Evolutionary conservation across 1,140 invertebrate genomes (phyloP).

Genomic region (Adelges cooleyi): DNA sequence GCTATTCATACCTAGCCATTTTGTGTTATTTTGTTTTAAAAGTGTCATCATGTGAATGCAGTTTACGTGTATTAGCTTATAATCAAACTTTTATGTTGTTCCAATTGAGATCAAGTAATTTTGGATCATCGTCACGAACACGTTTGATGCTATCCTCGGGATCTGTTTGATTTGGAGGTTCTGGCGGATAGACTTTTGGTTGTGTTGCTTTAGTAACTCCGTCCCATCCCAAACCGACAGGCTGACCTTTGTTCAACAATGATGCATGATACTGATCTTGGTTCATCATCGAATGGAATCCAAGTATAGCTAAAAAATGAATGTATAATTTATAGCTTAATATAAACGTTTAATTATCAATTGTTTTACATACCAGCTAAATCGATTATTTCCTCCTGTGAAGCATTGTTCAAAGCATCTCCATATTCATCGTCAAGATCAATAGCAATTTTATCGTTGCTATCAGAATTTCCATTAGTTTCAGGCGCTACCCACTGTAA

Average conservation of each 20-base stretch:
- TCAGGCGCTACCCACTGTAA: conserved; percentile 74
- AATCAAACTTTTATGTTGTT: conserved; percentile 98
- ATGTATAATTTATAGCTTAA: no score
- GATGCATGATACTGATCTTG: conserved; percentile 99
- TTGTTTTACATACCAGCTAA: conserved; percentile 84
- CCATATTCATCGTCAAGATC: conserved; percentile 94
- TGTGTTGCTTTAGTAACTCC: conserved; percentile 89
- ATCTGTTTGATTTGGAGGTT: conserved; percentile 89
- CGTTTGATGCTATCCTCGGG: conserved; percentile 79
- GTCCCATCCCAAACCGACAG: conserved; percentile 75
- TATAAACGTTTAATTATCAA: no score
- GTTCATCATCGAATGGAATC: conserved; percentile 99
- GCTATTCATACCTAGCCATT: no score
- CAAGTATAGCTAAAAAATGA: conserved; percentile 78
- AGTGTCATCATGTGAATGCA: no score
- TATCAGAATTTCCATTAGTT: conserved; percentile 68
- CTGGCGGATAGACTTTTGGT: conserved; percentile 77
- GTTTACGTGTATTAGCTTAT: no score
- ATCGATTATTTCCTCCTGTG: conserved; percentile 98
- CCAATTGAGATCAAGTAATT: conserved; percentile 81
- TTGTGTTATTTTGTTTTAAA: no score
- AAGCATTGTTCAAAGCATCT: conserved; percentile 74
- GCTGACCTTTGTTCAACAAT: conserved; percentile 78
- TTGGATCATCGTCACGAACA: conserved; percentile 77
- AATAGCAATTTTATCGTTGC: conserved; percentile 80